phyloP scores from a whole-genome alignment of 2,113 vertebrate genomes.

The Dipodomys merriami region DNA sequence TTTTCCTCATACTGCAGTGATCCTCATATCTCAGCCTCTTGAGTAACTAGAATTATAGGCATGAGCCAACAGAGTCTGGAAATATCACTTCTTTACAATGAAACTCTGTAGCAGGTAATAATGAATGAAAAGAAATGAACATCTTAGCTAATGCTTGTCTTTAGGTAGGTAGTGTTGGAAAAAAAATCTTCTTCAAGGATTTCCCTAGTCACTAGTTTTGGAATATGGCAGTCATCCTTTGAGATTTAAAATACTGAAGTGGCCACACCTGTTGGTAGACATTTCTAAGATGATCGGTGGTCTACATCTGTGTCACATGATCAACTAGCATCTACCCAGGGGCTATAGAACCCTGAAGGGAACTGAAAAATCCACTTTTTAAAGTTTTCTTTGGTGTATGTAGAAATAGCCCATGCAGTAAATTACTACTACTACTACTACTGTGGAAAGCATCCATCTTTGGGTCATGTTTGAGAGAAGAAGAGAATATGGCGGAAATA shows the following conservation, averaged over 20 bases:
- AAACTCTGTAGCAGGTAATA: too few relatives aligned
- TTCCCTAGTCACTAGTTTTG: not conserved
- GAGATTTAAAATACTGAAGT: not conserved
- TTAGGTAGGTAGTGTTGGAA: not conserved
- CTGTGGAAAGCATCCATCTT: too few relatives aligned
- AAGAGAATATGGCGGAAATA: accelerated
- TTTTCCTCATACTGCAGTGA: too few relatives aligned
- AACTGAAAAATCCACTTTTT: too few relatives aligned
- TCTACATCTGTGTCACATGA: too few relatives aligned
- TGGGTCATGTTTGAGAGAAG: not conserved
- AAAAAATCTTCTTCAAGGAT: not conserved
- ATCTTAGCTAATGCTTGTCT: not conserved
- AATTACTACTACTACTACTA: too few relatives aligned
- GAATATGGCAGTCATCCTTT: not conserved
- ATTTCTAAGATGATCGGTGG: not conserved
- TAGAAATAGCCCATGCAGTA: not conserved
- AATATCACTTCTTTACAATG: too few relatives aligned
- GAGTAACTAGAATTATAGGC: too few relatives aligned
- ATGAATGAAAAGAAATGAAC: not conserved
- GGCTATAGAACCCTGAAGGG: too few relatives aligned
- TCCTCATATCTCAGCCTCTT: too few relatives aligned
- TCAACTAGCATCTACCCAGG: too few relatives aligned
- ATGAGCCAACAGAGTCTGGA: too few relatives aligned
- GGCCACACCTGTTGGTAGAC: not conserved
- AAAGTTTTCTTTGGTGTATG: not conserved